Percentiles rank a stretch among this genome's conserved stretches.
These are phyloP conservation scores for Ochotona princeps DNA, from an alignment of 2,113 vertebrate genomes.

Conservation along the genomic window DNA sequence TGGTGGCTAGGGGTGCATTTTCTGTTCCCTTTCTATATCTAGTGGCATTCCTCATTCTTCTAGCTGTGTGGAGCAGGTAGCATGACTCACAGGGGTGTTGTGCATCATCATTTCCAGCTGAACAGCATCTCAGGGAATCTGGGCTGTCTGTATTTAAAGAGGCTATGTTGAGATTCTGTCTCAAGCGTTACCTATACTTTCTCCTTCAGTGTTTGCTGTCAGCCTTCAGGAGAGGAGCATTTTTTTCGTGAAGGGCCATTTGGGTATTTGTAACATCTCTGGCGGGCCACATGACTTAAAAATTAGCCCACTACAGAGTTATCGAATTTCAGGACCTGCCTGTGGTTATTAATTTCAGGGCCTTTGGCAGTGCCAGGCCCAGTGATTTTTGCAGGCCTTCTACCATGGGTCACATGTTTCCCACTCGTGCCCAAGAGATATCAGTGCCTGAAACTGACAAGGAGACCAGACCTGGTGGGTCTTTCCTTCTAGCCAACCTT, in stretches of 20 bases:
- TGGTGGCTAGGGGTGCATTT: neutral
- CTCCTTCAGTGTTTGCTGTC: neutral
- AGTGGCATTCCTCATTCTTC: neutral
- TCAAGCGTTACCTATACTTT: neutral
- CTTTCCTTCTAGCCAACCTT: neutral
- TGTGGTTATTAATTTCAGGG: no score
- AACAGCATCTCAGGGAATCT: neutral
- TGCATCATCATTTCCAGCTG: neutral
- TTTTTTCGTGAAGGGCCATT: no score
- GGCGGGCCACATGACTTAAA: no score
- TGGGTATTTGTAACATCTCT: no score
- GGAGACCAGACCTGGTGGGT: neutral
- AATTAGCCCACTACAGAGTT: no score
- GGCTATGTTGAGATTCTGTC: fast-evolving
- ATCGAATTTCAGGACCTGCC: no score
- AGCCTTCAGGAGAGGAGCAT: no score
- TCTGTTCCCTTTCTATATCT: neutral
- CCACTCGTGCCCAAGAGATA: no score
- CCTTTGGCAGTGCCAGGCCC: no score
- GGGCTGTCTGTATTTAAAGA: neutral
- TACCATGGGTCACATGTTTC: no score
- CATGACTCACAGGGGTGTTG: neutral
- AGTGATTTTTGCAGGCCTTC: no score
- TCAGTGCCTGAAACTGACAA: neutral
- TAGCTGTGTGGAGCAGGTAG: neutral